Evolutionary conservation across 2,888 invertebrate genomes (phyloP), one percentile per base, ranked within the genome.

Genomic region (Trisateles emortualis): DNA sequence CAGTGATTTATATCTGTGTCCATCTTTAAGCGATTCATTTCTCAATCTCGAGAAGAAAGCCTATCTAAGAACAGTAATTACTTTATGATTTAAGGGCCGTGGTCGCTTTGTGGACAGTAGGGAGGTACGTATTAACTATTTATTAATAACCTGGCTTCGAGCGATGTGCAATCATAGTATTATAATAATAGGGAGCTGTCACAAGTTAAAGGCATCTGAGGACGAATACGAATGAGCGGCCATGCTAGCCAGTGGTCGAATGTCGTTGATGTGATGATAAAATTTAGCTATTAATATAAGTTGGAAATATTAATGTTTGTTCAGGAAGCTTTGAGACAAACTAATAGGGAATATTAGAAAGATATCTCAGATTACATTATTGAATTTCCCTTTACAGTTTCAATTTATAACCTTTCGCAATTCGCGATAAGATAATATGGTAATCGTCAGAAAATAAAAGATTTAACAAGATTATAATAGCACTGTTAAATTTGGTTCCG

Each of bases 111-210:
- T 77, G 77, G 87, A 88, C 88, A 84, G 78, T 81, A 52, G 83
- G 66, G 67, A 68, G 74, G 72, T 56, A 61, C 47, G 57, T 57
- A 58, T 63, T 75, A 75, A 73, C 61, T 62, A 84, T 88, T 87
- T 88, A 88, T 87, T 88, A 89, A 90, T 90, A 87, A 84, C 81
- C 69, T 63, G 72, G 74, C 79, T 79, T 67, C 76, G 59, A 77
- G 81, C 78, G 79, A 81, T 74, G 76, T 80, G 78, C 80, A 82
- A 82, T 84, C 84, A 81, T 78, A 76, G 80, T 76, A 84, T 83
- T 84, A 84, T 85, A 82, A 82, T 89, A 88, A 88, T 88, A 83
- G 84, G 70, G 72, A 81, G 72, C 81, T 86, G 88, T 82, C 83
- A 46, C 56, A 66, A 24, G 67, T 54, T 68, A 68, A 74, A 78